Conservation (phyloP, 2,888 invertebrate genomes). For the Luperina nickerlii region DNA sequence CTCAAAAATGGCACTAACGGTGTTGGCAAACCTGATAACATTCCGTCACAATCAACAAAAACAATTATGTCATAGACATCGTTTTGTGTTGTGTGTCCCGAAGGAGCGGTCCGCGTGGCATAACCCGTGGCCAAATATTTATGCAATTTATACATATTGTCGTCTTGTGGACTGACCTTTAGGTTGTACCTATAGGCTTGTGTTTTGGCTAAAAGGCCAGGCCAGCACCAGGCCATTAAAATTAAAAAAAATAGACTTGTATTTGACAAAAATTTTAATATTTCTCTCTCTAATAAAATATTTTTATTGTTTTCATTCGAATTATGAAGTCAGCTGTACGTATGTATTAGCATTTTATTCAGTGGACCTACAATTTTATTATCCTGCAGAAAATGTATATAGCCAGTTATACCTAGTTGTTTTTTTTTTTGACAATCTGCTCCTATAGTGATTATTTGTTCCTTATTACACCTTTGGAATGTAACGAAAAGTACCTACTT, state of each 20-base stretch:
- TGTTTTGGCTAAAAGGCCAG: too few relatives aligned
- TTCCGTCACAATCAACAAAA: slow-evolving; percentile 84
- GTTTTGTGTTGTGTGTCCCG: slow-evolving; percentile 80
- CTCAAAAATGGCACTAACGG: slow-evolving; percentile 86
- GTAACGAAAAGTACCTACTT: background rate
- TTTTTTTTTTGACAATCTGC: too few relatives aligned
- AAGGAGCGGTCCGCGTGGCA: slow-evolving; percentile 76
- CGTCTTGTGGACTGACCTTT: slow-evolving; percentile 59
- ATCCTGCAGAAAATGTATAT: background rate
- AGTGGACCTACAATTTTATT: background rate
- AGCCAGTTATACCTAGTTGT: background rate
- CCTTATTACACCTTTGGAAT: background rate
- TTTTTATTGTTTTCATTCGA: background rate
- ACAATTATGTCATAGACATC: slow-evolving; percentile 86
- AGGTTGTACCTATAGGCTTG: slow-evolving; percentile 19
- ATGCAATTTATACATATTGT: slow-evolving; percentile 88
- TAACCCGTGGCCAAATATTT: slow-evolving; percentile 87
- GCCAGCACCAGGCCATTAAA: too few relatives aligned
- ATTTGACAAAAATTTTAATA: slow-evolving; percentile 1
- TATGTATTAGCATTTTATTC: background rate
- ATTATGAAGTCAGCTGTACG: background rate
- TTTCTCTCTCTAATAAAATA: background rate
- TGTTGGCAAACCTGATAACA: slow-evolving; percentile 82
- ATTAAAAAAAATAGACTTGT: slow-evolving; percentile 5
- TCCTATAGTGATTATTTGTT: background rate